These are phyloP conservation scores for Sciurus vulgaris DNA, from an alignment of 2,797 vertebrate species.

Conservation along the genomic window DNA sequence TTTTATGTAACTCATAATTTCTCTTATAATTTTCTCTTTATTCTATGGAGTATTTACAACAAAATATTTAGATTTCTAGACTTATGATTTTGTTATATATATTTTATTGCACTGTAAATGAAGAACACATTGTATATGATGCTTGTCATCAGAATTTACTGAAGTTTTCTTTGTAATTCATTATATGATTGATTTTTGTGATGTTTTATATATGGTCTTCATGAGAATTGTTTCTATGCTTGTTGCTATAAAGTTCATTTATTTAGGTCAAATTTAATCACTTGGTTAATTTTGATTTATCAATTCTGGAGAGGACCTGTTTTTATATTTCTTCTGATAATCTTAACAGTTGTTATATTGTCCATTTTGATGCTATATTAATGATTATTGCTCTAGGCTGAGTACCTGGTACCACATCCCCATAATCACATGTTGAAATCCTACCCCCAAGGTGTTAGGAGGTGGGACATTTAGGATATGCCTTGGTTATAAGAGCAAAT, in stretches of 20 bases:
- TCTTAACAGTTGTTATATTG: neutral
- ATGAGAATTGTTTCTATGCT: neutral
- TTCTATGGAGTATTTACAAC: neutral
- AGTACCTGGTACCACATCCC: neutral
- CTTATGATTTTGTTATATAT: neutral
- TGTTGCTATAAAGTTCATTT: neutral
- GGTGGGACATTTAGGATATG: neutral
- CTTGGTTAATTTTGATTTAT: neutral
- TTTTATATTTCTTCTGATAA: neutral
- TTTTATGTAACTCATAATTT: neutral
- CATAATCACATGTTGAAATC: neutral
- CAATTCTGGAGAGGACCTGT: neutral
- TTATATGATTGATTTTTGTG: neutral
- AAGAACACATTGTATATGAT: neutral
- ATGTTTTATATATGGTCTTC: conserved; percentile 11
- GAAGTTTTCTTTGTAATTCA: neutral
- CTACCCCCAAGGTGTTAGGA: neutral
- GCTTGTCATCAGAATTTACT: neutral
- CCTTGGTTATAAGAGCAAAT: neutral
- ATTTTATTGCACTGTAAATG: neutral
- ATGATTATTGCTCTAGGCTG: neutral
- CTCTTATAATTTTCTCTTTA: neutral
- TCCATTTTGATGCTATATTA: neutral
- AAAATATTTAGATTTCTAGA: conserved; percentile 3
- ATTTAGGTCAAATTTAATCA: conserved; percentile 11